Conservation (phyloP, 2,113 vertebrate genomes). For the Genyomyrus donnyi region DNA sequence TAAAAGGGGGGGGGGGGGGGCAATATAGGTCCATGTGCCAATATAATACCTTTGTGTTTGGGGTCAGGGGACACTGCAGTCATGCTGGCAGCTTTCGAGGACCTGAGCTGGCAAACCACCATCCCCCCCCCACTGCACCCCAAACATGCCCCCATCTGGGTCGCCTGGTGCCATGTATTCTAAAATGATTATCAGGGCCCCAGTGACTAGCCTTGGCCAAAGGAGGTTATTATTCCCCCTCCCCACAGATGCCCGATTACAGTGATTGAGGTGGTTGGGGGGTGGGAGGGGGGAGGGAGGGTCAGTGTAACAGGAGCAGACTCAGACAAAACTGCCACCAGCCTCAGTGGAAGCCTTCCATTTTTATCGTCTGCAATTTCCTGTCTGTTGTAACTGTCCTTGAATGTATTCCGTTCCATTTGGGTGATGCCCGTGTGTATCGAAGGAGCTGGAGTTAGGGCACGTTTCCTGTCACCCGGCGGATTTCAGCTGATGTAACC, state of each 20-base stretch:
- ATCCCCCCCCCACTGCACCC: not conserved
- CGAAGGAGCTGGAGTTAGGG: not conserved
- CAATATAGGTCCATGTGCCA: not conserved
- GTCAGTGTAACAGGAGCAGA: slow-evolving; percentile 12
- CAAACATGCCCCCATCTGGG: not conserved
- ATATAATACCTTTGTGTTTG: not conserved
- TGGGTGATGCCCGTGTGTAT: not conserved
- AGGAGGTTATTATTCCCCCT: slow-evolving; percentile 3
- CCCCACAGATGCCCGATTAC: slow-evolving; percentile 19
- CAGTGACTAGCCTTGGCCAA: not conserved
- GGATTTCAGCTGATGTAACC: not conserved
- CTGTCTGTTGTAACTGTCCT: not conserved
- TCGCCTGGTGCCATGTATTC: not conserved
- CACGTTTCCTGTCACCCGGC: not conserved
- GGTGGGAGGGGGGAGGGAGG: not conserved
- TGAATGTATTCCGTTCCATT: not conserved
- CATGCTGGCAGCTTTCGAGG: not conserved
- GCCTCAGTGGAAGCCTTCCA: not conserved
- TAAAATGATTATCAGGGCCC: slow-evolving; percentile 5
- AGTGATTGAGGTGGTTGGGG: slow-evolving; percentile 7
- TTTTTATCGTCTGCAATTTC: not conserved
- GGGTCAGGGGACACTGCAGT: not conserved
- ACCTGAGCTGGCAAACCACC: not conserved
- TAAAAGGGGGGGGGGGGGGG: not conserved
- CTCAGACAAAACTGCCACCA: not conserved